phyloP scores from a whole-genome alignment of 2,113 vertebrate species.

The Dromaius novaehollandiae region DNA sequence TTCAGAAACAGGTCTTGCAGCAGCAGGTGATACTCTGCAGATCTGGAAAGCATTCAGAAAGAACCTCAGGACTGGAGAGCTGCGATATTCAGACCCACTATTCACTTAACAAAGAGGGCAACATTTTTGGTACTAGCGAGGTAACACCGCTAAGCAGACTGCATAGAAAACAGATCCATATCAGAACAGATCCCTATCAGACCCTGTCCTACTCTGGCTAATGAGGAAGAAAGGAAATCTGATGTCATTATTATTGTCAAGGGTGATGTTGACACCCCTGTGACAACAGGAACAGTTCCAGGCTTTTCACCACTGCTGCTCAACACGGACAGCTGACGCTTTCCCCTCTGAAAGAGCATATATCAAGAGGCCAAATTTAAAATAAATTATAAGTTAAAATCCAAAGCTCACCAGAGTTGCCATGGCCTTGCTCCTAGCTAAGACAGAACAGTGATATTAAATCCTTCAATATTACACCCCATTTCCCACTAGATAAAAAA shows the following conservation, averaged over 20 bases:
- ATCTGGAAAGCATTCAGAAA: background rate
- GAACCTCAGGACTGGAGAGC: too few relatives aligned
- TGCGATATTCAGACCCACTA: too few relatives aligned
- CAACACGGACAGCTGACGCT: background rate
- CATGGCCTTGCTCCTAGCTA: background rate
- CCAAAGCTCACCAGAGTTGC: background rate
- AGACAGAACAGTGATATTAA: background rate
- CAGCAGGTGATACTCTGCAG: background rate
- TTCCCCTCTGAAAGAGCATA: background rate
- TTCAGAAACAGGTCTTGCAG: background rate
- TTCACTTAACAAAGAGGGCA: too few relatives aligned
- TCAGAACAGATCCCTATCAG: background rate
- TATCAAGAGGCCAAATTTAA: background rate
- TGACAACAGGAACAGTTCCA: background rate
- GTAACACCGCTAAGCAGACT: too few relatives aligned
- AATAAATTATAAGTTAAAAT: background rate
- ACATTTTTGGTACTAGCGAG: too few relatives aligned
- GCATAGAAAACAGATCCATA: background rate
- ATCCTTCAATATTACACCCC: background rate
- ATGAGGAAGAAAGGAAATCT: background rate
- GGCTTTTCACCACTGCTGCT: background rate
- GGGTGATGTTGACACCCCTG: background rate
- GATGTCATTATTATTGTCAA: background rate
- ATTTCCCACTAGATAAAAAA: background rate
- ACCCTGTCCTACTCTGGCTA: background rate